These are phyloP conservation scores for Leucophora obtusa DNA, from an alignment of 2,888 invertebrate species.

Conservation along the genomic window DNA sequence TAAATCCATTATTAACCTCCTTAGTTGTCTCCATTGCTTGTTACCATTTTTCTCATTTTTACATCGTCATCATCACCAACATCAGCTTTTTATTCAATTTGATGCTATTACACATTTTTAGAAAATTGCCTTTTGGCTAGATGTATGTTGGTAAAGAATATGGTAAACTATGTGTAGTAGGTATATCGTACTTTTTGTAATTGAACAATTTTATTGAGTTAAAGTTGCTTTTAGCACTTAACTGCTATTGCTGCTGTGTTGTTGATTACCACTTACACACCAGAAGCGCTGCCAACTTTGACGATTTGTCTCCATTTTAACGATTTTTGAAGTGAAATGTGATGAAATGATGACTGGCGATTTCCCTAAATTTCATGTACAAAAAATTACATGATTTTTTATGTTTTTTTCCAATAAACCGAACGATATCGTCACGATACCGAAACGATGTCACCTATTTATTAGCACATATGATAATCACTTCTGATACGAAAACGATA, in stretches of 20 bases:
- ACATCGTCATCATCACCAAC: slow-evolving; percentile 7
- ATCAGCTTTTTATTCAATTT: slow-evolving; percentile 44
- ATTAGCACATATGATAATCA: too few species aligned
- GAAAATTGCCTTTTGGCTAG: slow-evolving; percentile 32
- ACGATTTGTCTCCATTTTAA: too few species aligned
- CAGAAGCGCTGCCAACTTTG: too few species aligned
- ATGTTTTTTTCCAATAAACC: too few species aligned
- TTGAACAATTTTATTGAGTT: slow-evolving; percentile 20
- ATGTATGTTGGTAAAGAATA: background rate
- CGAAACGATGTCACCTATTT: too few species aligned
- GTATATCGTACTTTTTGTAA: slow-evolving; percentile 3
- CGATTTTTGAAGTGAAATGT: too few species aligned
- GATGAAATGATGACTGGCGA: too few species aligned
- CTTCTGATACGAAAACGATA: too few species aligned
- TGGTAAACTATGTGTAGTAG: background rate
- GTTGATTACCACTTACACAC: slow-evolving; percentile 18
- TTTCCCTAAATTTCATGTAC: too few species aligned
- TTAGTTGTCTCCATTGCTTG: slow-evolving; percentile 11
- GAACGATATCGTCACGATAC: too few species aligned
- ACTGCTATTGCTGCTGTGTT: slow-evolving; percentile 3
- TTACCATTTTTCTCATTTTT: slow-evolving; percentile 22
- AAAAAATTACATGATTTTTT: too few species aligned
- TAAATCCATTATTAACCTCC: slow-evolving; percentile 36
- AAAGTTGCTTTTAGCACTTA: slow-evolving; percentile 22
- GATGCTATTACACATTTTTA: slow-evolving; percentile 26